Evolutionary conservation across 1,140 invertebrate species (phyloP), one percentile per base, ranked within the genome.

Genomic region (Lordiphosa clarofinis): DNA sequence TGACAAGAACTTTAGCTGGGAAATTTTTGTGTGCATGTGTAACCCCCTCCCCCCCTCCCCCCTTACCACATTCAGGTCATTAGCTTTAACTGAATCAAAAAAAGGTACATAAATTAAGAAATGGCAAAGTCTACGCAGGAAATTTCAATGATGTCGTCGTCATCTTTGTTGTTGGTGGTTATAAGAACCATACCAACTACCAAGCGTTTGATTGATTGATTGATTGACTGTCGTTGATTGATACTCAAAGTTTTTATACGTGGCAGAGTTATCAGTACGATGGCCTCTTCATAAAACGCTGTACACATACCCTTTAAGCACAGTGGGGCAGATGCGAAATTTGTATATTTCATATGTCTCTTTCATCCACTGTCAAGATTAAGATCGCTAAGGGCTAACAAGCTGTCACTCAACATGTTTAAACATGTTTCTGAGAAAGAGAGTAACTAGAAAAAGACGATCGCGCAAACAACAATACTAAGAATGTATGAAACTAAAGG

Each of bases 171-270:
- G 21, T 21, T 21, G 21, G 21, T 21, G 21, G 21, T 3, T 21
- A 21, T 21, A 21, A 21, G 21, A 2, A 21, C 21, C 0, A 21
- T 21, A 21, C 47, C 56, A 53, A 46, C 52, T n/a, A n/a, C n/a
- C n/a, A n/a, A n/a, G n/a, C 61, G 56, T 66, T 65, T 36, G 61
- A 69, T 69, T 70, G 66, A 70, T 65, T 70, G 66, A 70, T 70
- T 70, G 67, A 70, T 70, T 70, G 67, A 66, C 62, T 66, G 56
- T 66, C 67, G 48, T 70, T 70, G 67, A 70, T 70, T 70, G 67
- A 70, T 70, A 70, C 67, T 70, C 62, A 61, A 70, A 70, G 56
- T 70, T 70, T 70, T 56, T 13, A 33, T 50, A 48, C 38, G 12
- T 28, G 57, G 13, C 40, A 6, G 24, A 31, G 28, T 31, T 31